Conservation (phyloP, 2,113 vertebrate genomes). For the Crotalus tigris region DNA sequence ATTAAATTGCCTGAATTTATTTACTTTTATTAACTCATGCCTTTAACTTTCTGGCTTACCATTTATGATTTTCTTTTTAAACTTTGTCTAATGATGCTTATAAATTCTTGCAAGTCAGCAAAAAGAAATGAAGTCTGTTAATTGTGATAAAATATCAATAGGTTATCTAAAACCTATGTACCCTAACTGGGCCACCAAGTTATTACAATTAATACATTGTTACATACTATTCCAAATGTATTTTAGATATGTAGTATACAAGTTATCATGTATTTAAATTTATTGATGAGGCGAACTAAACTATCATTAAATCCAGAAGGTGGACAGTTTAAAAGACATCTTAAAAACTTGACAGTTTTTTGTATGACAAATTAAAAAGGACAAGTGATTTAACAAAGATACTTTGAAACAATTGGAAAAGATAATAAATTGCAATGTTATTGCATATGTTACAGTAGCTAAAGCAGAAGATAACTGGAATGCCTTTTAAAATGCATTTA, state of each 20-base stretch:
- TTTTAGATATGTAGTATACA: background rate
- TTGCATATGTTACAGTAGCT: background rate
- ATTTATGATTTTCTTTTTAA: background rate
- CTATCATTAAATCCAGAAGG: background rate
- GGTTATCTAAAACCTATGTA: background rate
- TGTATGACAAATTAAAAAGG: background rate
- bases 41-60: background rate
- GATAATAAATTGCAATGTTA: background rate
- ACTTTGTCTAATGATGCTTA: background rate
- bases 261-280: background rate
- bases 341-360: background rate
- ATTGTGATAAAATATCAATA: background rate
- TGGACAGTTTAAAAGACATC: background rate
- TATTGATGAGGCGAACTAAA: background rate
- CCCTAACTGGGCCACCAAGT: background rate
- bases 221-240: background rate
- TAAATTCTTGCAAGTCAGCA: conserved; percentile 13
- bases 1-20: background rate
- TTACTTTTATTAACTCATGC: background rate
- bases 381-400: background rate
- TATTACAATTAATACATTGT: background rate
- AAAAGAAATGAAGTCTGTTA: conserved; percentile 8
- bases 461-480: background rate
- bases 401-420: background rate
- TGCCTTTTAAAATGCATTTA: background rate